These are phyloP conservation scores for Phengaris alcon DNA, from an alignment of 2,888 invertebrate species.

Conservation along the genomic window DNA sequence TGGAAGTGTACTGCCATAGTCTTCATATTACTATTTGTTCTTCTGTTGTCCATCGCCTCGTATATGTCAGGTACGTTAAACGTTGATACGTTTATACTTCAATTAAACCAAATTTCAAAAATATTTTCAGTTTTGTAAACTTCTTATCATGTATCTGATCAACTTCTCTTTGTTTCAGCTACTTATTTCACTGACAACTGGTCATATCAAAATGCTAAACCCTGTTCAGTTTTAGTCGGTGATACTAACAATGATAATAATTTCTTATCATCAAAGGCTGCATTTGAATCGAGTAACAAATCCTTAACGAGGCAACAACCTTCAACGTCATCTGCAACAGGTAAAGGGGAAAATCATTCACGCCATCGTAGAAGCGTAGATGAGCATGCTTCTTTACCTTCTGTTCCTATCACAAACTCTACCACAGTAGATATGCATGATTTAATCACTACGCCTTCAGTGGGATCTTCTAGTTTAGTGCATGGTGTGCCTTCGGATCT, in stretches of 20 bases:
- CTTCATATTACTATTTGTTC: constrained; percentile 89
- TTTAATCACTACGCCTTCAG: constrained; percentile 64
- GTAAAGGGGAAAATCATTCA: constrained; percentile 72
- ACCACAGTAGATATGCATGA: constrained; percentile 77
- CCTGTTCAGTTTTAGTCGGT: constrained; percentile 90
- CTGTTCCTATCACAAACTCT: constrained; percentile 64
- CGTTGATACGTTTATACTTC: neutral
- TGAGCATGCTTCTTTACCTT: constrained; percentile 78
- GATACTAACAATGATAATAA: constrained; percentile 85
- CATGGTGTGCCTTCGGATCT: constrained; percentile 65
- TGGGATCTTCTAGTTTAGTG: constrained; percentile 68
- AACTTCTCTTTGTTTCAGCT: constrained; percentile 72
- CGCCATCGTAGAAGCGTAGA: constrained; percentile 86
- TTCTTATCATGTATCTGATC: neutral
- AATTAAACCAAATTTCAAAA: neutral
- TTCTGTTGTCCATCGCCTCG: constrained; percentile 89
- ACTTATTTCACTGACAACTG: constrained; percentile 88
- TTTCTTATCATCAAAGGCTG: constrained; percentile 83
- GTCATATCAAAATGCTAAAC: constrained; percentile 90
- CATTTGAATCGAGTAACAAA: constrained; percentile 84
- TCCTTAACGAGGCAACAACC: constrained; percentile 83
- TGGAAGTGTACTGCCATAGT: constrained; percentile 96
- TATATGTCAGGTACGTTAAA: constrained; percentile 88
- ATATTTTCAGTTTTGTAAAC: neutral
- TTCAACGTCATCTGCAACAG: constrained; percentile 75